A percentile compares a stretch with the other conserved stretches of the same genome.
phyloP scores from a whole-genome alignment of 2,888 invertebrate genomes.

The Tortricodes alternella region DNA sequence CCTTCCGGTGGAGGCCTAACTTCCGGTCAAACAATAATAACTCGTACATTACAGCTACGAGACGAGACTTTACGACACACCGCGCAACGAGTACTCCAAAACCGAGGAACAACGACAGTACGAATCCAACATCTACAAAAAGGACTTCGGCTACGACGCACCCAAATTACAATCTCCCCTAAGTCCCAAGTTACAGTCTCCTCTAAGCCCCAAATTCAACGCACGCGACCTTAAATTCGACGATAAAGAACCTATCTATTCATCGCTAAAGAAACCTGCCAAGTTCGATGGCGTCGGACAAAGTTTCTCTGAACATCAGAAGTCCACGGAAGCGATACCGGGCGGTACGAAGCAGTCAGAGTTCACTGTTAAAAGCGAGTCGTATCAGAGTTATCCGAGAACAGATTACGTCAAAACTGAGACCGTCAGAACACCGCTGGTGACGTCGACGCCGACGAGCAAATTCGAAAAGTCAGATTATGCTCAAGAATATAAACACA shows the following conservation, averaged over 20 bases:
- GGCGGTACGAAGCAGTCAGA: constrained; percentile 73
- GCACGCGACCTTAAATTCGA: constrained; percentile 76
- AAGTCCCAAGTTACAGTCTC: constrained; percentile 77
- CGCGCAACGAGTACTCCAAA: constrained; percentile 65
- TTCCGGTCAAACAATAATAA: constrained; percentile 48
- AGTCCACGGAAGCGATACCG: constrained; percentile 71
- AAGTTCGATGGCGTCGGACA: constrained; percentile 70
- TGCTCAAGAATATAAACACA: constrained; percentile 41
- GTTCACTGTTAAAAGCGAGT: constrained; percentile 66
- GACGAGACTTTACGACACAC: constrained; percentile 80
- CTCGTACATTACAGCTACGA: constrained; percentile 72
- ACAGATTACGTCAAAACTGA: constrained; percentile 64
- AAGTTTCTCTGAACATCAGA: constrained; percentile 69
- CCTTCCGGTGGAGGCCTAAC: constrained; percentile 39
- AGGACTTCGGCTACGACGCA: constrained; percentile 64
- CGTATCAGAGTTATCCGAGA: constrained; percentile 70
- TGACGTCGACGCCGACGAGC: constrained; percentile 64
- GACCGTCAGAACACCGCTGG: constrained; percentile 67
- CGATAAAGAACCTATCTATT: constrained; percentile 71
- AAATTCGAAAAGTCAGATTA: constrained; percentile 59
- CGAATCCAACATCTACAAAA: constrained; percentile 57
- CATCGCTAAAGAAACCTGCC: constrained; percentile 63
- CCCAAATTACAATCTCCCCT: constrained; percentile 68
- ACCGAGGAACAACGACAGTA: constrained; percentile 54
- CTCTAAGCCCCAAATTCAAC: constrained; percentile 77